Evolutionary conservation across 2,113 vertebrate species (phyloP).

Genomic region (Rattus rattus): DNA sequence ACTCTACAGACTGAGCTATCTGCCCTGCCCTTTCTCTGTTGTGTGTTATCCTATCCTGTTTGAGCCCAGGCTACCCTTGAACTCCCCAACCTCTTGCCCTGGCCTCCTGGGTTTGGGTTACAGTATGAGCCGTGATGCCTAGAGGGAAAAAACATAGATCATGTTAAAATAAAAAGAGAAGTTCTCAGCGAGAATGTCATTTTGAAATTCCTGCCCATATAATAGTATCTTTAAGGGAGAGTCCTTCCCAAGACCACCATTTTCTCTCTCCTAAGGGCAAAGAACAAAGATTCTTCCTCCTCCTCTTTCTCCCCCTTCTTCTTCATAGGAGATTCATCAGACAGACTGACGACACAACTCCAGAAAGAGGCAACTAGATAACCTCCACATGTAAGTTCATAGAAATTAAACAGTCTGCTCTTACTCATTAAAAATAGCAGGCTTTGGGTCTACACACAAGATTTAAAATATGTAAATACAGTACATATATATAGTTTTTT

Average conservation of each 20-base stretch:
- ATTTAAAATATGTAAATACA: constrained; percentile 1
- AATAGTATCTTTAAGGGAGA: not conserved
- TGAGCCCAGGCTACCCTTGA: not conserved
- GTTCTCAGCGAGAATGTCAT: constrained; percentile 4
- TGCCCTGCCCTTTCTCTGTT: not conserved
- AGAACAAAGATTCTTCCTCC: not conserved
- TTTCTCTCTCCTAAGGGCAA: not conserved
- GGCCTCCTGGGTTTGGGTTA: not conserved
- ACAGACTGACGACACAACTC: not conserved
- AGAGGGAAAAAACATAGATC: not conserved
- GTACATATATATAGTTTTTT: not conserved
- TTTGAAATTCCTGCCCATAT: constrained; percentile 42
- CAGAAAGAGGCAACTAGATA: not conserved
- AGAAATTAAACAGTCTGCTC: constrained; percentile 29
- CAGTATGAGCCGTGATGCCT: not conserved
- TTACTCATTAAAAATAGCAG: not conserved
- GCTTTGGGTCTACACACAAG: not conserved
- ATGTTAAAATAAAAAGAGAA: constrained; percentile 42
- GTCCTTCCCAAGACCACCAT: not conserved
- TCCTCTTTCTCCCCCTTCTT: not conserved
- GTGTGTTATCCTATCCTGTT: too few relatives aligned
- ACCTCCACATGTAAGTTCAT: not conserved
- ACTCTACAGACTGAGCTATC: not conserved
- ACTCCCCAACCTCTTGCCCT: not conserved
- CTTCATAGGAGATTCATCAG: not conserved